Conservation (phyloP, 2,888 invertebrate genomes). For the Periphyllus acericola region DNA sequence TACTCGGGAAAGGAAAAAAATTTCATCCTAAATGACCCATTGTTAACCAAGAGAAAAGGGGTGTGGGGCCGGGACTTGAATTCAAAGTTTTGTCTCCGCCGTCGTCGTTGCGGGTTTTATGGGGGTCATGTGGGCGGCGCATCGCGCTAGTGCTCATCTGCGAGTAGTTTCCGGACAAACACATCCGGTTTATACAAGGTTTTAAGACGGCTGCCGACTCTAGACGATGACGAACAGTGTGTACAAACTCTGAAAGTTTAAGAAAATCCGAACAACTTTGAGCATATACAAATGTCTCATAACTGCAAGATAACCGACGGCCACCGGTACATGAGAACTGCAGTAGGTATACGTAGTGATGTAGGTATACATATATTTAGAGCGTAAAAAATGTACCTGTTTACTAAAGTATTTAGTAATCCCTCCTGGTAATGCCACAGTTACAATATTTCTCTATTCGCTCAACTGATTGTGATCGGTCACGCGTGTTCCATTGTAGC, state of each 20-base stretch:
- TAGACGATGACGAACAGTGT: neutral
- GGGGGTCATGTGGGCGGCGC: neutral
- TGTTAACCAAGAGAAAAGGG: constrained; percentile 28
- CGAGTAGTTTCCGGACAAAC: constrained; percentile 4
- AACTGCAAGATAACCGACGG: too few relatives aligned
- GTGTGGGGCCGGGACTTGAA: neutral
- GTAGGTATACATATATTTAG: too few relatives aligned
- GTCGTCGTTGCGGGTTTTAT: neutral
- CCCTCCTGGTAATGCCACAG: too few relatives aligned
- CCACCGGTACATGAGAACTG: too few relatives aligned
- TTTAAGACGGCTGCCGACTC: neutral
- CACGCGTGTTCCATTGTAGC: too few relatives aligned
- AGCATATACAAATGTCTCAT: neutral
- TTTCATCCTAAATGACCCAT: constrained; percentile 27
- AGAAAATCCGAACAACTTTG: neutral
- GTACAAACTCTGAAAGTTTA: neutral
- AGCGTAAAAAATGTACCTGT: too few relatives aligned
- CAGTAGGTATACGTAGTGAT: too few relatives aligned
- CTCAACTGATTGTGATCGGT: too few relatives aligned
- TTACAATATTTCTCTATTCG: too few relatives aligned
- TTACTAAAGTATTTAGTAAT: too few relatives aligned
- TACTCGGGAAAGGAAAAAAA: constrained; percentile 5
- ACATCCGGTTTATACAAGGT: constrained; percentile 44
- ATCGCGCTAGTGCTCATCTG: neutral
- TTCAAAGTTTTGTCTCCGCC: constrained; percentile 32